Evolutionary conservation across 2,797 vertebrate species (phyloP).

Genomic region (Coranthus polyacanthus): DNA sequence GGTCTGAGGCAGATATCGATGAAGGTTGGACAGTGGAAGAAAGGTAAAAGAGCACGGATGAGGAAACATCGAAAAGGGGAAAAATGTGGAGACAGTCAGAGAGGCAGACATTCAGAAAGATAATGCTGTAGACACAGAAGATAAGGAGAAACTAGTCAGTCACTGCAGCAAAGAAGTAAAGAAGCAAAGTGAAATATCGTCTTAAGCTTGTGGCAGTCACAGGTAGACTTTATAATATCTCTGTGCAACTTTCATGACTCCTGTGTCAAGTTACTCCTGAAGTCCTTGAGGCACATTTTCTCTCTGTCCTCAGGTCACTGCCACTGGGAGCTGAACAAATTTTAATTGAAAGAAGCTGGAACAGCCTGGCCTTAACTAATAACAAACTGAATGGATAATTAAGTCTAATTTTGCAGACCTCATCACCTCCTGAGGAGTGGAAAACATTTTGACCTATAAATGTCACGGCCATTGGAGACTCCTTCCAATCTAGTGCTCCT

Average conservation of each 20-base stretch:
- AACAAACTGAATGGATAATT: constrained; percentile 43
- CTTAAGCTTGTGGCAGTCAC: neutral
- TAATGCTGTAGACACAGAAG: neutral
- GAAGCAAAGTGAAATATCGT: too few relatives aligned
- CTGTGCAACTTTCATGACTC: constrained; percentile 22
- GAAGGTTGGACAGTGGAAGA: constrained; percentile 29
- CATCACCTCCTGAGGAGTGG: constrained; percentile 28
- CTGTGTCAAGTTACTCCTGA: neutral
- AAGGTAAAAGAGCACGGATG: neutral
- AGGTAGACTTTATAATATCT: constrained; percentile 37
- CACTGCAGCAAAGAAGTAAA: constrained; percentile 4
- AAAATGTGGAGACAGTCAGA: too few relatives aligned
- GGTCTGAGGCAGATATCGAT: constrained; percentile 58
- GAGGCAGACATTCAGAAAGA: neutral
- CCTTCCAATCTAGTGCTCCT: constrained; percentile 21
- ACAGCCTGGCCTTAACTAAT: constrained; percentile 2
- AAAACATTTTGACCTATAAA: constrained; percentile 65
- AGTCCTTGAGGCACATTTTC: constrained; percentile 16
- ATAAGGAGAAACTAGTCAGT: neutral
- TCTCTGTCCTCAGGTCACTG: constrained; percentile 24
- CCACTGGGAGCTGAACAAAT: constrained; percentile 15
- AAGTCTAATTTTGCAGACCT: constrained; percentile 34
- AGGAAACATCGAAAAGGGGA: neutral
- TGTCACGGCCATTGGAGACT: constrained; percentile 45
- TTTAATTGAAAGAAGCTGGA: constrained; percentile 53